A percentile compares a stretch with the other conserved stretches of the same genome.
phyloP scores from a whole-genome alignment of 2,888 invertebrate species.

The Odontocolon sp. region DNA sequence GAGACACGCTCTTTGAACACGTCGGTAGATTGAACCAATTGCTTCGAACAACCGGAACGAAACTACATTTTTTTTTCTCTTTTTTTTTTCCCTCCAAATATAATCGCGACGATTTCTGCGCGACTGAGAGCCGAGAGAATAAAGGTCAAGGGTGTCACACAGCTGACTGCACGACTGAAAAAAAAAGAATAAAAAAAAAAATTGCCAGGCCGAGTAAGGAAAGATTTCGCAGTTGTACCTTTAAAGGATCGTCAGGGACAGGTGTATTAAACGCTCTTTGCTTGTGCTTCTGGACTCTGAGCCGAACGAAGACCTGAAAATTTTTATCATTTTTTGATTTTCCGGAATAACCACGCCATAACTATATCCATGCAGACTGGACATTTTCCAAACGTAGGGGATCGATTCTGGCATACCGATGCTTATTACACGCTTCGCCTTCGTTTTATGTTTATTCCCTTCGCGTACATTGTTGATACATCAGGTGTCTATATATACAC shows the following conservation, averaged over 20 bases:
- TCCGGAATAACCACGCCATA: background rate
- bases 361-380: background rate
- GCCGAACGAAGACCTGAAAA: too few relatives aligned
- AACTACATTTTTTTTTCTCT: constrained; percentile 7
- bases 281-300: background rate
- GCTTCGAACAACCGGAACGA: constrained; percentile 33
- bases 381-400: constrained; percentile 29
- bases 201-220: constrained; percentile 52
- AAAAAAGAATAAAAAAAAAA: constrained; percentile 31
- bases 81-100: background rate
- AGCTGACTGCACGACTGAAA: constrained; percentile 19
- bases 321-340: too few relatives aligned
- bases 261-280: constrained; percentile 8
- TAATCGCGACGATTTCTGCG: constrained; percentile 9
- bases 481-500: background rate
- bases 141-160: constrained; percentile 49
- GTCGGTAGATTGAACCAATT: constrained; percentile 39
- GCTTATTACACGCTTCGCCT: constrained; percentile 8
- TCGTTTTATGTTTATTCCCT: constrained; percentile 16
- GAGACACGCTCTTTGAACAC: constrained; percentile 32
- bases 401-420: constrained; percentile 54
- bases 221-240: constrained; percentile 48
- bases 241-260: constrained; percentile 25
- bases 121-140: constrained; percentile 25
- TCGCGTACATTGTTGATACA: background rate